Evolutionary conservation across 1,140 invertebrate genomes (phyloP).

Genomic region (Ylistrum balloti): DNA sequence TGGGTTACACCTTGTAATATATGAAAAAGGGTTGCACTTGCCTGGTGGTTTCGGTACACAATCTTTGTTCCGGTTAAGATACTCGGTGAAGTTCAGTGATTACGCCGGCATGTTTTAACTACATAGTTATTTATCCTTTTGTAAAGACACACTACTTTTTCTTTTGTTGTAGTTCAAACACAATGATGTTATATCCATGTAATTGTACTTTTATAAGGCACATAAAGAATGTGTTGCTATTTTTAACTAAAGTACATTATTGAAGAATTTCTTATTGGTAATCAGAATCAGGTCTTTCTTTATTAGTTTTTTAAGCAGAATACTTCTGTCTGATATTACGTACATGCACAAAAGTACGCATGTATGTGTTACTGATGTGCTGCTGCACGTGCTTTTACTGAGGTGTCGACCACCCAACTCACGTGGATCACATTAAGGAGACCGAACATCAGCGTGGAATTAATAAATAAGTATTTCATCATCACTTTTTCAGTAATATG

Average conservation of each 20-base stretch:
- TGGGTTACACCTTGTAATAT: too few relatives aligned
- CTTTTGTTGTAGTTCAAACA: too few relatives aligned
- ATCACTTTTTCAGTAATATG: background rate
- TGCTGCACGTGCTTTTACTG: background rate
- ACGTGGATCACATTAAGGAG: background rate
- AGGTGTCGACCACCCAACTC: slow-evolving; percentile 15
- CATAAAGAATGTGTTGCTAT: background rate
- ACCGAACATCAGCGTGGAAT: background rate
- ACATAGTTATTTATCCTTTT: too few relatives aligned
- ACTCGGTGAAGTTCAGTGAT: too few relatives aligned
- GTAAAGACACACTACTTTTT: too few relatives aligned
- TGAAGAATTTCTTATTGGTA: background rate
- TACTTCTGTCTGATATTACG: background rate
- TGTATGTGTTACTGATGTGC: background rate
- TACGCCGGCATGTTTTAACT: too few relatives aligned
- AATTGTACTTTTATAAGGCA: too few relatives aligned
- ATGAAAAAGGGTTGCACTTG: too few relatives aligned
- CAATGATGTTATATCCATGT: too few relatives aligned
- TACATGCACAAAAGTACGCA: background rate
- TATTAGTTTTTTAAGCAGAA: background rate
- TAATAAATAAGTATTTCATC: background rate
- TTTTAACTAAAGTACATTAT: background rate
- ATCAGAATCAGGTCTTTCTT: background rate
- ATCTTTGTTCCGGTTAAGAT: too few relatives aligned
- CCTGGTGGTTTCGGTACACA: too few relatives aligned